phyloP scores from a whole-genome alignment of 2,888 invertebrate species.

The Drosophila meridiana region DNA sequence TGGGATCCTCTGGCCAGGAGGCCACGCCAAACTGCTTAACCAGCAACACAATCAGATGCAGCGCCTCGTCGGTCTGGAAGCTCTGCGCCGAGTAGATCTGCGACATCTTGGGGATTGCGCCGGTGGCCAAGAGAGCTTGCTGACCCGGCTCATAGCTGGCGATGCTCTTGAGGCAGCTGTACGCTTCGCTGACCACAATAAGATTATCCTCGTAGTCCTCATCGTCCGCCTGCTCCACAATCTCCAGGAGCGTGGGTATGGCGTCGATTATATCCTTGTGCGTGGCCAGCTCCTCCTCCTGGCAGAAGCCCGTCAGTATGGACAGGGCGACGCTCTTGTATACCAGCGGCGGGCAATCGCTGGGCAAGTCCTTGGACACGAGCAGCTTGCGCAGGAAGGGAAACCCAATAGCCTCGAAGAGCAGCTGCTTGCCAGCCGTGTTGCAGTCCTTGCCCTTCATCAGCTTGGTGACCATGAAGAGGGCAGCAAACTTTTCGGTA shows the following conservation, averaged over 20 bases:
- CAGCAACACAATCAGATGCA: constrained; percentile 91
- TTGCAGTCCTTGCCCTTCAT: constrained; percentile 93
- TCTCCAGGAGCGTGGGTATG: constrained; percentile 93
- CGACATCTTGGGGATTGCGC: constrained; percentile 92
- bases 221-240: constrained; percentile 93
- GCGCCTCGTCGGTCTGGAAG: constrained; percentile 95
- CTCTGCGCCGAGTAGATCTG: constrained; percentile 95
- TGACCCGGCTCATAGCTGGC: constrained; percentile 92
- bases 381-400: constrained; percentile 93
- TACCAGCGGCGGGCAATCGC: constrained; percentile 94
- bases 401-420: constrained; percentile 96
- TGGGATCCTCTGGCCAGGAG: constrained; percentile 92
- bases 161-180: constrained; percentile 92
- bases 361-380: constrained; percentile 90
- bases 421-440: constrained; percentile 90
- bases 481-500: constrained; percentile 95
- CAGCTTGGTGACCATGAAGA: constrained; percentile 96
- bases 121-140: constrained; percentile 91
- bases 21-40: constrained; percentile 90
- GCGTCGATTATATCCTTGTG: constrained; percentile 93
- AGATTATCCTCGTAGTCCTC: constrained; percentile 94
- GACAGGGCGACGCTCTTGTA: constrained; percentile 96
- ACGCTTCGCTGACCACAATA: constrained; percentile 94
- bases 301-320: constrained; percentile 94
- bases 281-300: constrained; percentile 91